phyloP scores from a whole-genome alignment of 1,140 invertebrate species.

The Solenopsis invicta region DNA sequence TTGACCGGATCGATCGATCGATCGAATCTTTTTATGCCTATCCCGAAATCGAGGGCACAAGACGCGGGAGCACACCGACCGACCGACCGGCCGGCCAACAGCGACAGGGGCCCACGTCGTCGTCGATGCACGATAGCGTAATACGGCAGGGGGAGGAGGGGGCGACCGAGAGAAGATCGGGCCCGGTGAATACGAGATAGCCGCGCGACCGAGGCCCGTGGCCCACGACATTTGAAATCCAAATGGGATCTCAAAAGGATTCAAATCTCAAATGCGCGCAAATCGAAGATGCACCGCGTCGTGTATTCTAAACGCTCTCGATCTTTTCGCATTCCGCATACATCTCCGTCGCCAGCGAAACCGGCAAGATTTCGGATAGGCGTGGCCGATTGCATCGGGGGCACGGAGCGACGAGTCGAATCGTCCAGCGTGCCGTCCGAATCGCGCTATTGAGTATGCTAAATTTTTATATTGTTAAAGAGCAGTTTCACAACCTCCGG shows the following conservation, averaged over 20 bases:
- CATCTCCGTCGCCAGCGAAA: constrained; percentile 29
- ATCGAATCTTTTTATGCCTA: constrained; percentile 66
- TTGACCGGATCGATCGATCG: constrained; percentile 9
- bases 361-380: constrained; percentile 43
- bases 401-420: not conserved
- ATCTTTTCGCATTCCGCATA: constrained; percentile 52
- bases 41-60: constrained; percentile 52
- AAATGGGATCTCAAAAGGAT: constrained; percentile 73
- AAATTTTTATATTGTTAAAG: constrained; percentile 3
- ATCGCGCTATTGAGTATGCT: no score
- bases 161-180: not conserved
- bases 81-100: not conserved
- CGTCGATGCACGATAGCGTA: constrained; percentile 63
- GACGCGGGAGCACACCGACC: not conserved
- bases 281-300: constrained; percentile 54
- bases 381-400: constrained; percentile 29
- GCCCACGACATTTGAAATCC: constrained; percentile 65
- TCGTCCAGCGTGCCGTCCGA: not conserved
- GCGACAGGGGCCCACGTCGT: not conserved
- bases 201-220: not conserved
- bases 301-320: constrained; percentile 61
- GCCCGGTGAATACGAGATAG: constrained; percentile 32
- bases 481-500: no score
- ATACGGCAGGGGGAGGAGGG: not conserved
- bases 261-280: constrained; percentile 61